These are phyloP conservation scores for Solenodon paradoxus DNA, from an alignment of 2,113 vertebrate species.

Conservation along the genomic window DNA sequence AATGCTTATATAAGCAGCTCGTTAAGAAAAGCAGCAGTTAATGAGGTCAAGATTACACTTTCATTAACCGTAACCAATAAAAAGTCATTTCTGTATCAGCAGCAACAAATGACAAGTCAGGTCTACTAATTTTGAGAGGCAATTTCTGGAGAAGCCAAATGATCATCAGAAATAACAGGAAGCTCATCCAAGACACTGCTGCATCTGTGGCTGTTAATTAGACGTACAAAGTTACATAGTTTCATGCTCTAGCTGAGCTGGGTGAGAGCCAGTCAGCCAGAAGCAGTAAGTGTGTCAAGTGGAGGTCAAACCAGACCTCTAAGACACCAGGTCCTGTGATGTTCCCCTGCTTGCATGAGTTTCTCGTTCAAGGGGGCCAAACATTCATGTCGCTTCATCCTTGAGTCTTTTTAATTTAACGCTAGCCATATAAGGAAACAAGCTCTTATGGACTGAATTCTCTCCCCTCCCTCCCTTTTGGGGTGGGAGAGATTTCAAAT, in stretches of 20 bases:
- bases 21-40: neutral
- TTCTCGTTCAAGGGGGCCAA: neutral
- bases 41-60: neutral
- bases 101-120: neutral
- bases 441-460: no score
- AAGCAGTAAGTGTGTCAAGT: neutral
- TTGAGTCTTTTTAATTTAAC: neutral
- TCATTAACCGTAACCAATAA: neutral
- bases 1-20: neutral
- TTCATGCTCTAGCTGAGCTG: neutral
- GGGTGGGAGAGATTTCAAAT: no score
- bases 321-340: no score
- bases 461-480: neutral
- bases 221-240: neutral
- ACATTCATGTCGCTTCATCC: no score
- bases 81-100: neutral
- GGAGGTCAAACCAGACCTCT: neutral
- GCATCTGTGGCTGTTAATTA: conserved; percentile 29
- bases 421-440: neutral
- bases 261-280: neutral
- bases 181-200: neutral
- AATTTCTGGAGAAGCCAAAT: neutral
- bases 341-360: neutral
- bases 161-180: conserved; percentile 2
- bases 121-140: neutral